phyloP scores from a whole-genome alignment of 53 echinoderm and acorn worm species.

The Apostichopus leukothele region DNA sequence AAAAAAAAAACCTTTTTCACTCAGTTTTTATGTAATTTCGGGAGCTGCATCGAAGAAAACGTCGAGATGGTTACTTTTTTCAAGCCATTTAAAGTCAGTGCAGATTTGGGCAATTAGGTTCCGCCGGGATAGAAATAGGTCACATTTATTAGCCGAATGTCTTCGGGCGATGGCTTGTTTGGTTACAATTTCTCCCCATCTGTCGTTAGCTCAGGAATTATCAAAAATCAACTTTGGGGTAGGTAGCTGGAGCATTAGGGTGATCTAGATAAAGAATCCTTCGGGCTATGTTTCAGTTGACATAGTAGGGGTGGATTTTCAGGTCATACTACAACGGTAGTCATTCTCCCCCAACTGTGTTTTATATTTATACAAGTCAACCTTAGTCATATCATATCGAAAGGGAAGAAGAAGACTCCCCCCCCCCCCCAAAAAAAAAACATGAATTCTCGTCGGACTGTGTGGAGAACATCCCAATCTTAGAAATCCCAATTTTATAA shows the following conservation, averaged over 20 bases:
- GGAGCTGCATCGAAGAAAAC: background rate
- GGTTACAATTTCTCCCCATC: conserved; percentile 24
- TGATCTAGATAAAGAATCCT: conserved; percentile 29
- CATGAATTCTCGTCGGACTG: too few species aligned
- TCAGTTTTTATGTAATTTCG: too few species aligned
- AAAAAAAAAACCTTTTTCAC: too few species aligned
- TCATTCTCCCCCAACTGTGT: background rate
- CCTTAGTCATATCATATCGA: background rate
- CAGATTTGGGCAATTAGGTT: background rate
- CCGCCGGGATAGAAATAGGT: conserved; percentile 2
- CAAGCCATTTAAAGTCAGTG: background rate
- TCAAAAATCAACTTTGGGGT: conserved; percentile 32
- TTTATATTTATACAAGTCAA: background rate
- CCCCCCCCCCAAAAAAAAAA: too few species aligned
- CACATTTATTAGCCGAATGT: conserved; percentile 30
- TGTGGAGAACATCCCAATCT: too few species aligned
- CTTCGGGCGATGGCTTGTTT: conserved; percentile 25
- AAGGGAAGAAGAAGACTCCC: too few species aligned
- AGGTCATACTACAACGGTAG: background rate
- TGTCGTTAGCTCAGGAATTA: conserved; percentile 24
- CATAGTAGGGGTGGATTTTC: background rate
- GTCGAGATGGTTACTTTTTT: background rate
- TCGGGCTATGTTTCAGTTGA: background rate
- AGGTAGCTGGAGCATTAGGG: background rate
- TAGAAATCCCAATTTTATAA: too few species aligned